Evolutionary conservation across 2,797 vertebrate species (phyloP).

Genomic region (Gymnoscopelus microlampas): DNA sequence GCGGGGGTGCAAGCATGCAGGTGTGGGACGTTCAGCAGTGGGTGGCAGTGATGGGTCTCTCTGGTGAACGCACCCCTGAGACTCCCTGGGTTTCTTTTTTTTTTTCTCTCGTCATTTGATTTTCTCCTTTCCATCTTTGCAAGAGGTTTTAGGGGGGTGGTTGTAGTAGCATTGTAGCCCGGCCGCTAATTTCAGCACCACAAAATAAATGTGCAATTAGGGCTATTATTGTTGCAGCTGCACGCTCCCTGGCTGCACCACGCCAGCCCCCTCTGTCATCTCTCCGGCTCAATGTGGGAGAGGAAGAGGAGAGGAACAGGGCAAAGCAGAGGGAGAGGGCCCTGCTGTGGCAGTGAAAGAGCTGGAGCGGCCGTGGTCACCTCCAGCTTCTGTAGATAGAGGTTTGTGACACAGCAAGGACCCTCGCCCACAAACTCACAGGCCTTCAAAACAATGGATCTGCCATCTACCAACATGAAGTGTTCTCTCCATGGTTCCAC

Average conservation of each 20-base stretch:
- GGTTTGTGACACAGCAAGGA: conserved; percentile 67
- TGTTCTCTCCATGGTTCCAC: conserved; percentile 63
- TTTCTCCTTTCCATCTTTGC: conserved; percentile 67
- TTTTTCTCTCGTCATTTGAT: conserved; percentile 39
- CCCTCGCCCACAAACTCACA: conserved; percentile 69
- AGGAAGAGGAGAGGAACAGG: conserved; percentile 32
- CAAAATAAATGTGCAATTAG: conserved; percentile 97
- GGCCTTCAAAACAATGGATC: conserved; percentile 75
- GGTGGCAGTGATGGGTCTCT: conserved; percentile 86
- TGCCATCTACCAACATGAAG: conserved; percentile 73
- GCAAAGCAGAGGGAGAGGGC: conserved; percentile 44
- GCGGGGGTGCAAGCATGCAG: conserved; percentile 89
- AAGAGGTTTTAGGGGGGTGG: conserved; percentile 84
- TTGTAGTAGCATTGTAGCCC: conserved; percentile 90
- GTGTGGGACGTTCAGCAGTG: conserved; percentile 86
- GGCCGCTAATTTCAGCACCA: conserved; percentile 92
- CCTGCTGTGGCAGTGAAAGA: conserved; percentile 8
- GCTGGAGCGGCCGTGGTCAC: conserved; percentile 42
- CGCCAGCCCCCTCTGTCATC: conserved; percentile 77
- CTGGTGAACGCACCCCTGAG: conserved; percentile 86
- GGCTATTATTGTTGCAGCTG: conserved; percentile 97
- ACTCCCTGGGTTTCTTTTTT: conserved; percentile 79
- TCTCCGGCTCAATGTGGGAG: conserved; percentile 52
- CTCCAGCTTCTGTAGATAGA: conserved; percentile 55
- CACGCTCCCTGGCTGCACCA: conserved; percentile 83